Conservation (phyloP, 2,797 vertebrate genomes). For the Limosa lapponica region DNA sequence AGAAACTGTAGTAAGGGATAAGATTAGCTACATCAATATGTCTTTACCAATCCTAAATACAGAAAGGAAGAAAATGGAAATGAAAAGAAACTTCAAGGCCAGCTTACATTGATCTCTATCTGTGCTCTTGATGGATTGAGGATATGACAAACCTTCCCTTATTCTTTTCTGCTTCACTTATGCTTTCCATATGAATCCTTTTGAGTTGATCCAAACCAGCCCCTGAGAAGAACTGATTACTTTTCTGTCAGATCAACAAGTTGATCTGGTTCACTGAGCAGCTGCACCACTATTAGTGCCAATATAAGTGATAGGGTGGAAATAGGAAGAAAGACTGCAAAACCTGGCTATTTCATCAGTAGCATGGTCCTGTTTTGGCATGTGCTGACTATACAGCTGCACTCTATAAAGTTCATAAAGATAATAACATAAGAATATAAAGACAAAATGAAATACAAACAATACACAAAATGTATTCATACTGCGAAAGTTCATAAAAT, state of each 20-base stretch:
- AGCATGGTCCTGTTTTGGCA: neutral
- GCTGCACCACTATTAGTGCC: neutral
- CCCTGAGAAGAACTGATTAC: neutral
- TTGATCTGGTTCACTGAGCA: neutral
- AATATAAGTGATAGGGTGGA: neutral
- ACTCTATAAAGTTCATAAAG: neutral
- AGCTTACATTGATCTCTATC: neutral
- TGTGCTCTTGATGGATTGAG: neutral
- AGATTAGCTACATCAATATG: neutral
- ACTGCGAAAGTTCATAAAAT: neutral
- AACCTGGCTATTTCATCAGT: neutral
- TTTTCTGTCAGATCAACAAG: neutral
- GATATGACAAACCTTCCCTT: neutral
- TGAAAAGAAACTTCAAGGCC: neutral
- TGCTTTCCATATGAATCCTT: neutral
- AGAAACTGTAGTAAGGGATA: neutral
- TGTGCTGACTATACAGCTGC: neutral
- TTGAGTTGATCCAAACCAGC: neutral
- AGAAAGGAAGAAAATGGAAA: neutral
- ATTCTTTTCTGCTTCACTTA: neutral
- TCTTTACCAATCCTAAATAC: neutral
- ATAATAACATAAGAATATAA: neutral
- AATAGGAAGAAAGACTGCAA: neutral
- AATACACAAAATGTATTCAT: neutral
- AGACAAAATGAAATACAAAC: neutral